A percentile compares a stretch with the other conserved stretches of the same genome.
These are phyloP conservation scores for Ostrea denselamellosa DNA, from an alignment of 1,140 invertebrate genomes.

Conservation along the genomic window DNA sequence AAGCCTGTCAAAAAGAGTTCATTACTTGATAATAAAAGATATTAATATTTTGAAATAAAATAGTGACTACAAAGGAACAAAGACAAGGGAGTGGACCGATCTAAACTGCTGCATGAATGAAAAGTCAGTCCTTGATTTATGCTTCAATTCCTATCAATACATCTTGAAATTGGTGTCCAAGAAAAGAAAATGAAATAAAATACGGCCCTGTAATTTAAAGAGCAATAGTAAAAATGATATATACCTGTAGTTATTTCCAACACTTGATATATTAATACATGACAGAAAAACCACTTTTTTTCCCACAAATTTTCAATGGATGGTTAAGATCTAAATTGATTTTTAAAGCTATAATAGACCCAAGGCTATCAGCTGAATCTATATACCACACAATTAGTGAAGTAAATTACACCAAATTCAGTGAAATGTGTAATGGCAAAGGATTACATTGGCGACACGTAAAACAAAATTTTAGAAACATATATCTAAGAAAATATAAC, in stretches of 20 bases:
- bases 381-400: not conserved
- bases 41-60: constrained; percentile 29
- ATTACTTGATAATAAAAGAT: constrained; percentile 28
- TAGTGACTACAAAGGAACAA: constrained; percentile 2
- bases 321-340: constrained; percentile 26
- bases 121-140: constrained; percentile 18
- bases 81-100: not conserved
- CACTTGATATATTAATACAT: not conserved
- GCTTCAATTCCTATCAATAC: constrained; percentile 36
- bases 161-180: constrained; percentile 9
- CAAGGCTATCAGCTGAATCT: constrained; percentile 2
- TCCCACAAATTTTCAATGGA: constrained; percentile 20
- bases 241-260: constrained; percentile 1
- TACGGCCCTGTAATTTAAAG: constrained; percentile 6
- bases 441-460: constrained; percentile 24
- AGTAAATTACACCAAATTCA: not conserved
- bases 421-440: not conserved
- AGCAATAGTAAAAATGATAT: constrained; percentile 11
- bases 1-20: not conserved
- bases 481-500: constrained; percentile 4
- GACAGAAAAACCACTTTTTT: not conserved
- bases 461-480: not conserved
- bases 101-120: not conserved
- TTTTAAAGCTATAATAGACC: constrained; percentile 13
- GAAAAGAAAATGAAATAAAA: constrained; percentile 28